Evolutionary conservation across 2,888 invertebrate species (phyloP), one percentile per base, ranked within the genome.

Genomic region (Hemistola chrysoprasaria): DNA sequence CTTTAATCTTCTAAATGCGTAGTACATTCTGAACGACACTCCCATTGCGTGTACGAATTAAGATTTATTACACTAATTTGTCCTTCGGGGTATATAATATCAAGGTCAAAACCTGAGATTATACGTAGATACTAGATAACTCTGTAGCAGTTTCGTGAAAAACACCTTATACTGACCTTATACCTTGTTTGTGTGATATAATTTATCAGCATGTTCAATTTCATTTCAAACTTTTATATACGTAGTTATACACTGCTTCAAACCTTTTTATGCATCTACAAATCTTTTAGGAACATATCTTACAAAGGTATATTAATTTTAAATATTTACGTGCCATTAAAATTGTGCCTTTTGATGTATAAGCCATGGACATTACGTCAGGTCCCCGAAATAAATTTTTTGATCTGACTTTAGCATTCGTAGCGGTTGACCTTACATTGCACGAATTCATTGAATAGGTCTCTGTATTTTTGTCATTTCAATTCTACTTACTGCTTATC

Each of bases 1-100:
- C 26, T 44, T 47, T 46, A 79, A 77, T 56, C 59, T 46, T 47
- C 56, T 69, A 78, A 76, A 71, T 72, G 65, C 53, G 38, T 46
- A 39, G 47, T 53, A 59, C 62, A 68, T 62, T 62, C 51, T 42
- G 59, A 51, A 39, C 11, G 61, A 50, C 69, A 67, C 76, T 62
- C 76, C 76, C 70, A 59, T 75, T 60, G 71, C 74, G 77, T 71
- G 76, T 55, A 51, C 47, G 45, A 61, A 65, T 60, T 52, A 56
- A 54, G 62, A 60, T 67, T 71, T 59, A 53, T 52, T 38, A 53
- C 39, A 37, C 29, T 34, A 35, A 39, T 50, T 39, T 40, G 33
- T 32, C 38, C 28, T 48, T 49, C 31, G 38, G 35, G 25, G n/a
- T n/a, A n/a, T 26, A 40, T 28, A 6, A 35, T 29, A 48, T 47